phyloP scores from a whole-genome alignment of 2,888 invertebrate species.

The Pecten maximus region DNA sequence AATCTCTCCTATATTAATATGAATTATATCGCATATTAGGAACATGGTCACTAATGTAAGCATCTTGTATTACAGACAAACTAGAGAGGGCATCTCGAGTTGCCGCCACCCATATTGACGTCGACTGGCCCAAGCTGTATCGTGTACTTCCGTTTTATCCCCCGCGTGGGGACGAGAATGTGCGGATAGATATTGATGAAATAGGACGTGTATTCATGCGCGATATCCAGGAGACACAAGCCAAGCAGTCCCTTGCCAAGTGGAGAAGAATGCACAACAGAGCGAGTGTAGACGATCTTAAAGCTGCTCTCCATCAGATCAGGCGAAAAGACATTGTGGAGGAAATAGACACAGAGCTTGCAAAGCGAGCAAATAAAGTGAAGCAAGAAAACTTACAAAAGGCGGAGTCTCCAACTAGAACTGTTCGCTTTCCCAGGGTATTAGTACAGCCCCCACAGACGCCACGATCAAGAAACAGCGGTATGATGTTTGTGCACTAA shows the following conservation, averaged over 20 bases:
- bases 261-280: conserved; percentile 78
- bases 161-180: conserved; percentile 71
- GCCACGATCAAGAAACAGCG: not conserved
- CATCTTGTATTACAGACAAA: conserved; percentile 66
- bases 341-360: conserved; percentile 63
- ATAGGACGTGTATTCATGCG: conserved; percentile 72
- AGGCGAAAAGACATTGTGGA: conserved; percentile 73
- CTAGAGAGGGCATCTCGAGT: conserved; percentile 70
- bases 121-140: conserved; percentile 76
- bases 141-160: conserved; percentile 75
- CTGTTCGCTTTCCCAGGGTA: conserved; percentile 67
- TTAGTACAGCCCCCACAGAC: conserved; percentile 30
- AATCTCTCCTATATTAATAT: too few relatives aligned
- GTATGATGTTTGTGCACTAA: not conserved
- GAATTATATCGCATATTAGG: too few relatives aligned
- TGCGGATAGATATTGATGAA: conserved; percentile 73
- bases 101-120: conserved; percentile 67
- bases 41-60: not conserved
- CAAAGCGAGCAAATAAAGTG: conserved; percentile 54
- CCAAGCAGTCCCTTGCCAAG: conserved; percentile 62
- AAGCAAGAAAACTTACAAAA: conserved; percentile 35
- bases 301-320: conserved; percentile 65
- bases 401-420: conserved; percentile 55
- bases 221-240: conserved; percentile 67
- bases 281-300: conserved; percentile 72